Conservation (phyloP, 2,797 vertebrate genomes). For the Aeoliscus strigatus region DNA sequence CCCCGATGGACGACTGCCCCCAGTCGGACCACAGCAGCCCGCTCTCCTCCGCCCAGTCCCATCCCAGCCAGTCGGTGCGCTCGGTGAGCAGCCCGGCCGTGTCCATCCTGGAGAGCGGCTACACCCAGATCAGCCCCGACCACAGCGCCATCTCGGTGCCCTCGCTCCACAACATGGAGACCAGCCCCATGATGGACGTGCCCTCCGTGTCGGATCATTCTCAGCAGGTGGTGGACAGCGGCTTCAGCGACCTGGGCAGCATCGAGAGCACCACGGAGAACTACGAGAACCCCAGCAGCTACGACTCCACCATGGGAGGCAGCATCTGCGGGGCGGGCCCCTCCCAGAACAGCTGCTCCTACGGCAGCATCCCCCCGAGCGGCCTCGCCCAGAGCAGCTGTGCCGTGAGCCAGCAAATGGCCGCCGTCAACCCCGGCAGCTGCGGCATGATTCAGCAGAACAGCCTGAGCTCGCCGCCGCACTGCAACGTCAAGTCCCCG, state of each 20-base stretch:
- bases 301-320: constrained; percentile 92
- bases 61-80: constrained; percentile 90
- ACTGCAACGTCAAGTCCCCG: constrained; percentile 89
- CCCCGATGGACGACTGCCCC: constrained; percentile 93
- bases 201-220: constrained; percentile 97
- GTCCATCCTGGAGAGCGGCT: constrained; percentile 80
- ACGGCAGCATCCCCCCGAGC: constrained; percentile 81
- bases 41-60: constrained; percentile 82
- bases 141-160: constrained; percentile 97
- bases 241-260: constrained; percentile 97
- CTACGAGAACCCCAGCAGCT: constrained; percentile 98
- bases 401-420: constrained; percentile 84
- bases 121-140: constrained; percentile 96
- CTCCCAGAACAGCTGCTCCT: constrained; percentile 91
- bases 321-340: constrained; percentile 86
- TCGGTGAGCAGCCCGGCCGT: constrained; percentile 91
- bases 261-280: constrained; percentile 99
- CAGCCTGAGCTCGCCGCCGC: constrained; percentile 76
- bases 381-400: constrained; percentile 89
- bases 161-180: constrained; percentile 99
- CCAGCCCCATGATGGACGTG: constrained; percentile 98
- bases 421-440: constrained; percentile 59
- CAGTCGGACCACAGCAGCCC: constrained; percentile 97
- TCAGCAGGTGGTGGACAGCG: constrained; percentile 96
- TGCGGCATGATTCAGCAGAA: constrained; percentile 62